Conservation (phyloP, 2,888 invertebrate genomes). For the Drosophila fulvimacula region DNA sequence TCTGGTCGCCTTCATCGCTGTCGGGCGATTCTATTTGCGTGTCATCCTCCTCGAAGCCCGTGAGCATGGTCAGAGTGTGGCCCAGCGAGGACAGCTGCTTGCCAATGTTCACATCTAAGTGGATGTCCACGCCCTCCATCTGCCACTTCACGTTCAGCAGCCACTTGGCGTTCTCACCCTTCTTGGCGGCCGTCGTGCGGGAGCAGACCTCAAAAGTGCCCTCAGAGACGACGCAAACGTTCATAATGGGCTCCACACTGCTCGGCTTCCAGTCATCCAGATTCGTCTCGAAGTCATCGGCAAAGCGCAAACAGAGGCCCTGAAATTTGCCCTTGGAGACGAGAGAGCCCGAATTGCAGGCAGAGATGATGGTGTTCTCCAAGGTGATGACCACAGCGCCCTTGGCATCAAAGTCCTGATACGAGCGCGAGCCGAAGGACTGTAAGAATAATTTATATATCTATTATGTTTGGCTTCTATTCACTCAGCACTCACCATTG, state of each 20-base stretch:
- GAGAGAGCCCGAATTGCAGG: slow-evolving; percentile 97
- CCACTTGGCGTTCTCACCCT: slow-evolving; percentile 97
- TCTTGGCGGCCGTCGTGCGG: slow-evolving; percentile 94
- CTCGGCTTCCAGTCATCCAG: slow-evolving; percentile 99
- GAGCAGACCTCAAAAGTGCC: slow-evolving; percentile 97
- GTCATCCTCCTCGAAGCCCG: slow-evolving; percentile 94
- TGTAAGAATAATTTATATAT: slow-evolving; percentile 63
- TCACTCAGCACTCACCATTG: slow-evolving; percentile 83
- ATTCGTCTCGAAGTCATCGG: slow-evolving; percentile 98
- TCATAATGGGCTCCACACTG: slow-evolving; percentile 92
- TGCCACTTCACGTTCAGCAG: slow-evolving; percentile 99
- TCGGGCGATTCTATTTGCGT: slow-evolving; percentile 89
- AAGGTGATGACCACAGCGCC: slow-evolving; percentile 98
- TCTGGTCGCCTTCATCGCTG: slow-evolving; percentile 91
- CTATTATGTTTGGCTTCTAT: background rate
- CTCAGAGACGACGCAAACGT: slow-evolving; percentile 98
- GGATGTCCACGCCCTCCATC: slow-evolving; percentile 99
- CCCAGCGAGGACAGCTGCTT: slow-evolving; percentile 97
- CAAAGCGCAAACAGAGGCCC: slow-evolving; percentile 96
- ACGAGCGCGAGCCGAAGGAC: slow-evolving; percentile 88
- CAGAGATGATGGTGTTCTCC: slow-evolving; percentile 96
- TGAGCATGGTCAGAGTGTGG: slow-evolving; percentile 97
- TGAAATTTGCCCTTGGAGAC: slow-evolving; percentile 97
- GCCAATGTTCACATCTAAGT: slow-evolving; percentile 97
- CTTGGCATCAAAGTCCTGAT: slow-evolving; percentile 91